phyloP scores from a whole-genome alignment of 2,888 invertebrate species.

The Trachelus tabidus region DNA sequence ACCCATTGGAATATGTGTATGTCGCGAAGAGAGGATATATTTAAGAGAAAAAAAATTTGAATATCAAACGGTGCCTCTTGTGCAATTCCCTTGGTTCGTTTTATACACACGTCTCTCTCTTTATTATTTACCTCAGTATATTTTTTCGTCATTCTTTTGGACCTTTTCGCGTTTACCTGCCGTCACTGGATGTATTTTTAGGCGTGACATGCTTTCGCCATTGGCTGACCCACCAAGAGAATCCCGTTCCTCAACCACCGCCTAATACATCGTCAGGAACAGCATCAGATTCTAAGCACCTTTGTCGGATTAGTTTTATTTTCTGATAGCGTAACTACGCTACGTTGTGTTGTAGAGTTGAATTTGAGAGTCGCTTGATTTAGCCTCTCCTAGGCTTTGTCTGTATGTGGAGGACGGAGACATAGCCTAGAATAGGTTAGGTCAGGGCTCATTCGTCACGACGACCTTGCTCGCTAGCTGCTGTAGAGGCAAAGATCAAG shows the following conservation, averaged over 20 bases:
- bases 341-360: too few species aligned
- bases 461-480: too few species aligned
- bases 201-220: slow-evolving; percentile 51
- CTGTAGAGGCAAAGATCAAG: too few species aligned
- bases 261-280: too few species aligned
- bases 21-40: too few species aligned
- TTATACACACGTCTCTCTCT: slow-evolving; percentile 29
- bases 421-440: slow-evolving; percentile 67
- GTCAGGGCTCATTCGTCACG: slow-evolving; percentile 54
- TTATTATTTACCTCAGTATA: slow-evolving; percentile 27
- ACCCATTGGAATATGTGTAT: not conserved
- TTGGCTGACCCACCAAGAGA: too few species aligned
- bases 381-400: slow-evolving; percentile 67
- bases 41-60: slow-evolving; percentile 43
- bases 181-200: slow-evolving; percentile 54
- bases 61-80: slow-evolving; percentile 55
- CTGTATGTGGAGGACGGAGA: slow-evolving; percentile 58
- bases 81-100: slow-evolving; percentile 36
- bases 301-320: too few species aligned
- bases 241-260: too few species aligned
- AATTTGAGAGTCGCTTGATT: slow-evolving; percentile 47
- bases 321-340: too few species aligned
- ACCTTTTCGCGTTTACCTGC: slow-evolving; percentile 45
- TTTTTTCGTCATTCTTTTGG: slow-evolving; percentile 29
- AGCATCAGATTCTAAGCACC: too few species aligned